Conservation (phyloP, 2,797 vertebrate species). For the Centropyge bicolor region DNA sequence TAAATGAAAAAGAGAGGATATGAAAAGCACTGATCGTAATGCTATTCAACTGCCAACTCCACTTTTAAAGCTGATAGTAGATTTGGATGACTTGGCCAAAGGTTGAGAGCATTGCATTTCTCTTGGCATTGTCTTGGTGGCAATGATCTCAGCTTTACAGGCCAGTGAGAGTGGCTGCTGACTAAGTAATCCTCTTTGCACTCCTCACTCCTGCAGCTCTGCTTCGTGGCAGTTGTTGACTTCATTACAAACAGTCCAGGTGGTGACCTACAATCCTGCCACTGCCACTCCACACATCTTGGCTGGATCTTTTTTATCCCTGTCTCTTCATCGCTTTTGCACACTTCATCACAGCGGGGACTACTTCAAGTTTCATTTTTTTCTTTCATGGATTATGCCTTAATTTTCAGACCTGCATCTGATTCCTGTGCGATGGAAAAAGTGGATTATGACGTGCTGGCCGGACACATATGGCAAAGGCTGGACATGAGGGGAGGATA, state of each 20-base stretch:
- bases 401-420: constrained; percentile 24
- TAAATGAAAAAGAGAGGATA: not conserved
- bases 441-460: constrained; percentile 53
- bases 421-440: constrained; percentile 45
- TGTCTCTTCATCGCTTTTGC: constrained; percentile 16
- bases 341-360: constrained; percentile 4
- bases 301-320: constrained; percentile 16
- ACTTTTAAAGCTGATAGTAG: constrained; percentile 8
- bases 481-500: constrained; percentile 54
- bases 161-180: constrained; percentile 77
- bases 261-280: constrained; percentile 64
- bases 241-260: constrained; percentile 66
- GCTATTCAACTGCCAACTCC: not conserved
- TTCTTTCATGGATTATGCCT: constrained; percentile 46
- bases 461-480: constrained; percentile 33
- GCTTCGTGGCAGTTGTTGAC: constrained; percentile 62
- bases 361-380: constrained; percentile 5
- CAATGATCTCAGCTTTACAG: constrained; percentile 53
- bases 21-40: not conserved
- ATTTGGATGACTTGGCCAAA: constrained; percentile 8
- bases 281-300: constrained; percentile 24
- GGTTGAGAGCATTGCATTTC: constrained; percentile 1
- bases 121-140: constrained; percentile 37
- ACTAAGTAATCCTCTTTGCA: constrained; percentile 85
- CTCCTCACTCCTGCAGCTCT: constrained; percentile 69